These are phyloP conservation scores for Apoda limacodes DNA, from an alignment of 2,888 invertebrate species.

Conservation along the genomic window DNA sequence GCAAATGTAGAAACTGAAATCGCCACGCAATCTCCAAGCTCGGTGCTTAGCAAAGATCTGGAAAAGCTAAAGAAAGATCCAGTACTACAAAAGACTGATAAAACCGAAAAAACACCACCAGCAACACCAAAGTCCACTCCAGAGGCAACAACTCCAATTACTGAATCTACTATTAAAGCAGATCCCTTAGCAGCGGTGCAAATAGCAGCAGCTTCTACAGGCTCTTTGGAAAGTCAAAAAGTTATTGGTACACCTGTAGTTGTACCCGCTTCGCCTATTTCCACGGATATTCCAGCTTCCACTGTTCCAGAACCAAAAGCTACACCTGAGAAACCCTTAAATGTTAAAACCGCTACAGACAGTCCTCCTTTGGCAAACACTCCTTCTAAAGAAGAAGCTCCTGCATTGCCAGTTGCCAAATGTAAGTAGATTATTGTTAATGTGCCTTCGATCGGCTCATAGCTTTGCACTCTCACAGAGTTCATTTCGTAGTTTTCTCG, in stretches of 20 bases:
- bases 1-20: conserved; percentile 5
- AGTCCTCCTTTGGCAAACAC: conserved; percentile 56
- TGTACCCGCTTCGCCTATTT: too few species aligned
- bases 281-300: too few species aligned
- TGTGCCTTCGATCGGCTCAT: background rate
- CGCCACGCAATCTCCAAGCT: conserved; percentile 7
- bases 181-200: too few species aligned
- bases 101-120: too few species aligned
- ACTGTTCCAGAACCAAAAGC: conserved; percentile 16
- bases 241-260: too few species aligned
- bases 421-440: conserved; percentile 38
- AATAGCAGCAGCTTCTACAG: background rate
- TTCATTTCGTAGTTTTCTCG: conserved; percentile 62
- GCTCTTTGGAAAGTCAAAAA: too few species aligned
- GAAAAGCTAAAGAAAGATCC: conserved; percentile 5
- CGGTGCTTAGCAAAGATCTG: background rate
- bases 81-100: too few species aligned
- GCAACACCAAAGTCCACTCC: too few species aligned
- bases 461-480: conserved; percentile 62
- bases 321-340: conserved; percentile 24
- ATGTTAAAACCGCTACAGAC: conserved; percentile 27
- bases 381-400: conserved; percentile 48
- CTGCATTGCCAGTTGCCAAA: conserved; percentile 45
- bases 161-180: conserved; percentile 4
- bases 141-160: background rate